Evolutionary conservation across 2,888 invertebrate genomes (phyloP), one percentile per base, ranked within the genome.

Genomic region (Bruchidius siliquastri): DNA sequence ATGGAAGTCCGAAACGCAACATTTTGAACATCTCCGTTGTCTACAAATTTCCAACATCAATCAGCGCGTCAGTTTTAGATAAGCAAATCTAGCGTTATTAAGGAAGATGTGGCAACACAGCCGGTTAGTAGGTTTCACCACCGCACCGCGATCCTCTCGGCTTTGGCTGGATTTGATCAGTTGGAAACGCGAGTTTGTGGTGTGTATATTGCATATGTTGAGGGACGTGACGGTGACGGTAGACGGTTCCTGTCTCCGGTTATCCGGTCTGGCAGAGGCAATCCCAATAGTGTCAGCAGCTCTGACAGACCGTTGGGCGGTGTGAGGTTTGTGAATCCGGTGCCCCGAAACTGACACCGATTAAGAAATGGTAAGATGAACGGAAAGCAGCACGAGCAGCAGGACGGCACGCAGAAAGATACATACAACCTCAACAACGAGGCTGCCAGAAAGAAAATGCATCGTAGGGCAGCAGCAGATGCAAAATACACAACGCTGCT

Each of bases 401-500:
- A 78, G 73, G 83, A 83, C 75, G 78, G 76, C 76, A 78, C 74
- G 79, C 77, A 75, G 73, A 76, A 74, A 78, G 76, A 49, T 49
- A 49, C 49, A 49, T 13, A 49, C 8, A 49, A 49, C 49, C 49
- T 49, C 72, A 81, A 79, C 71, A 76, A 75, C 74, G 76, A 75
- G 70, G 69, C 71, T 73, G 76, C 73, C 71, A 77, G 74, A 73
- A 76, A 74, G 74, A 80, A 80, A 79, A 84, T 85, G 85, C 82
- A 84, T 84, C 81, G 84, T 79, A 81, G 84, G 86, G 85, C 82
- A 85, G 86, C 77, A 85, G 83, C 77, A 78, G 84, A 81, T 75
- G 78, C 77, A 75, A 81, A 82, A 78, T 78, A 78, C 72, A 80
- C 81, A 76, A 80, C 81, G 78, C 79, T 81, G 80, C 81, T 81